Evolutionary conservation across 2,113 vertebrate genomes (phyloP).

Genomic region (Oncorhynchus keta): DNA sequence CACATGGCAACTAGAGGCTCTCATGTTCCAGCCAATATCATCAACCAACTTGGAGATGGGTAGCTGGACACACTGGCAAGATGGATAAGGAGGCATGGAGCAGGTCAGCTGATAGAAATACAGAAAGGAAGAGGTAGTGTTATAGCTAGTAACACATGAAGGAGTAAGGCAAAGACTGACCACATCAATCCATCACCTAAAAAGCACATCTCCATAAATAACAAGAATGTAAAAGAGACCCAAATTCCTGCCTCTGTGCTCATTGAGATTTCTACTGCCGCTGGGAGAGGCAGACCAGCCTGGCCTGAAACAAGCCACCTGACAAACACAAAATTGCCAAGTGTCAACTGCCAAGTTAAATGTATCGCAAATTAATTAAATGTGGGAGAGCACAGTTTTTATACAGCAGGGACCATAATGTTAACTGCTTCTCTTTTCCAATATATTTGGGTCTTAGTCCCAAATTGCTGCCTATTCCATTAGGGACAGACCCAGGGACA

Average conservation of each 20-base stretch:
- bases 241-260: background rate
- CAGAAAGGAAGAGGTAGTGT: background rate
- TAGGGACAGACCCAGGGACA: too few species aligned
- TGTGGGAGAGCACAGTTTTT: too few species aligned
- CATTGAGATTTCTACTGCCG: background rate
- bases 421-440: too few species aligned
- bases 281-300: background rate
- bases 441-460: too few species aligned
- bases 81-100: background rate
- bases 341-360: too few species aligned
- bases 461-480: too few species aligned
- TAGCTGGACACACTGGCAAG: constrained; percentile 6
- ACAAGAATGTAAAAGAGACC: constrained; percentile 9
- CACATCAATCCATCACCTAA: background rate
- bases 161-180: background rate
- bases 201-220: background rate
- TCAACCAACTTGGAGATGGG: background rate
- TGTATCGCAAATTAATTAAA: too few species aligned
- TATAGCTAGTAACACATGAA: background rate
- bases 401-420: too few species aligned
- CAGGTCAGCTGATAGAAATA: background rate
- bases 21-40: constrained; percentile 35
- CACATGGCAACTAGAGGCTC: constrained; percentile 61
- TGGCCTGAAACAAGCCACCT: constrained; percentile 18
- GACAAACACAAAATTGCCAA: background rate